Evolutionary conservation across 1,140 invertebrate genomes (phyloP), one percentile per base, ranked within the genome.

Genomic region (Bombus sibiricus): DNA sequence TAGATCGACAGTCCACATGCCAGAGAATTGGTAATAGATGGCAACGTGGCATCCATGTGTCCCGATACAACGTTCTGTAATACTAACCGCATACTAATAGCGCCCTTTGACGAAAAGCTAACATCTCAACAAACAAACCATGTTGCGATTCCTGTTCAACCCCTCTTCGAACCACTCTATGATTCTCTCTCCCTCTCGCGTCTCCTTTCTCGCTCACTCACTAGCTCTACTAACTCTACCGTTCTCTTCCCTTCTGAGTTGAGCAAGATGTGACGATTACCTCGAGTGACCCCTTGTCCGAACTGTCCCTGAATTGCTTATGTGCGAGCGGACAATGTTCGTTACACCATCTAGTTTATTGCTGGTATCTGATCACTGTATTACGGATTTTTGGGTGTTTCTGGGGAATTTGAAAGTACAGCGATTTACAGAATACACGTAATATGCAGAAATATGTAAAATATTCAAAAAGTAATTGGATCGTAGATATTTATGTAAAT

Each of bases 61-160:
- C 77, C 68, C 53, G 87, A 89, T 89, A 81, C 87, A 81, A 73
- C 62, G 69, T 75, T 85, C 90, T 83, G 87, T 86, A 91, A 91
- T 92, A 91, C 92, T 92, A 93, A 93, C 91, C 90, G 92, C 92
- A 93, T 93, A 92, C 91, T 92, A 94, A 93, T 94, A 88, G 88
- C 83, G 85, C 81, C 90, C 92, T 92, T 93, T 94, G 92, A 93
- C 91, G 91, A 93, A 93, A 93, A 93, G 92, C 92, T 91, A 93
- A 93, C 93, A 92, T 92, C 91, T 92, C 89, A 85, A 90, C 84
- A 81, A 83, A 68, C 81, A 91, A 92, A 91, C 89, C 80, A 64
- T 89, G 80, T 75, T 83, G 87, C 83, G 86, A 91, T 90, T 91
- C 85, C 73, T 71, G 34, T 77, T 71, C 39, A 69, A 68, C 76